phyloP scores from a whole-genome alignment of 2,797 vertebrate genomes.

The Etheostoma perlongum region DNA sequence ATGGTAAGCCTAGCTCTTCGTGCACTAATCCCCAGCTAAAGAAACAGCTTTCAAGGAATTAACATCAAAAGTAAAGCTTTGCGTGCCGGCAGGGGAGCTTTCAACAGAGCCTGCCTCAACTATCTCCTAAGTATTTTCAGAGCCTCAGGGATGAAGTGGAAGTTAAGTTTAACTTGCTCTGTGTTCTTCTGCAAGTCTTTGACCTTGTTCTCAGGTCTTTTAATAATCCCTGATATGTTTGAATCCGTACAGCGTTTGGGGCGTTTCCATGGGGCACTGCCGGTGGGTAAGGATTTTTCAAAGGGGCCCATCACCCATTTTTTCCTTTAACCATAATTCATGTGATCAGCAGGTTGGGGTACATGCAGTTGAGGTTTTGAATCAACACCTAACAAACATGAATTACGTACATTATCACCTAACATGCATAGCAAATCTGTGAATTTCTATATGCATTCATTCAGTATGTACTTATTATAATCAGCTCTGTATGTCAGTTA shows the following conservation, averaged over 20 bases:
- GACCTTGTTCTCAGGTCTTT: constrained; percentile 87
- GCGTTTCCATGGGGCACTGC: constrained; percentile 64
- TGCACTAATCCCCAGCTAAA: constrained; percentile 89
- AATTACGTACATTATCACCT: constrained; percentile 22
- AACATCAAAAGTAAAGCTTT: constrained; percentile 90
- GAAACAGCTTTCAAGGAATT: constrained; percentile 91
- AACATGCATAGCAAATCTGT: neutral
- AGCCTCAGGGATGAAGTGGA: constrained; percentile 85
- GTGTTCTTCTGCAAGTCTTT: constrained; percentile 85
- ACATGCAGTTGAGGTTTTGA: constrained; percentile 31
- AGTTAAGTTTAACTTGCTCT: constrained; percentile 88
- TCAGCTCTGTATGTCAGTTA: constrained; percentile 25
- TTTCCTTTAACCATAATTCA: constrained; percentile 45
- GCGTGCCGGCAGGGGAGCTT: constrained; percentile 86
- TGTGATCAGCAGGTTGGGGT: constrained; percentile 60
- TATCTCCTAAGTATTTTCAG: constrained; percentile 87
- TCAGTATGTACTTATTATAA: neutral
- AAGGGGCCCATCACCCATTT: constrained; percentile 44
- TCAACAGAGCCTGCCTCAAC: constrained; percentile 84
- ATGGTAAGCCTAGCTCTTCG: constrained; percentile 87
- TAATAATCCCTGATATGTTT: constrained; percentile 83
- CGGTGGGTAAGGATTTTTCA: constrained; percentile 62
- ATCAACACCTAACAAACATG: constrained; percentile 37
- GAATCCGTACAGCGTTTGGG: constrained; percentile 63
- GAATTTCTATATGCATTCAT: constrained; percentile 22